These are phyloP conservation scores for Typhlichthys subterraneus DNA, from an alignment of 2,797 vertebrate genomes.

Conservation along the genomic window DNA sequence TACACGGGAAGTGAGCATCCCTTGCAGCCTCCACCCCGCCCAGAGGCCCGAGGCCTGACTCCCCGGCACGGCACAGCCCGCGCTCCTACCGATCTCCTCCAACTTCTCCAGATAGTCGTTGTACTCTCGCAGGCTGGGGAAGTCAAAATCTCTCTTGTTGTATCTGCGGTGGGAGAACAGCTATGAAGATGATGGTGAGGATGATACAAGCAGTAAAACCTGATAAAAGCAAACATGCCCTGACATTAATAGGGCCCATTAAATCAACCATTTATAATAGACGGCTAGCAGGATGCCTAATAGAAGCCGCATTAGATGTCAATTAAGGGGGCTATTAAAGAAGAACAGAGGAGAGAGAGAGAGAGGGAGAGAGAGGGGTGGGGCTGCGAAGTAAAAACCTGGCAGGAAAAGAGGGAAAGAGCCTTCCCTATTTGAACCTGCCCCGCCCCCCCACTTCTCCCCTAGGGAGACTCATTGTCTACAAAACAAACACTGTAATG, in stretches of 20 bases:
- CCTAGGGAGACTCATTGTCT: conserved; percentile 75
- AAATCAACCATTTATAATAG: conserved; percentile 67
- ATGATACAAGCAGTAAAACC: conserved; percentile 47
- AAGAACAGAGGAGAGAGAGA: conserved; percentile 58
- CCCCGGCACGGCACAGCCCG: background rate
- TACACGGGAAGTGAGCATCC: conserved; percentile 14
- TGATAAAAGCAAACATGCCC: conserved; percentile 51
- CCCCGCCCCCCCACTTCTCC: conserved; percentile 21
- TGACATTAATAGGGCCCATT: conserved; percentile 62
- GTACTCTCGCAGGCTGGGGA: conserved; percentile 87
- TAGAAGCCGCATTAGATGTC: conserved; percentile 66
- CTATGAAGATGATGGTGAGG: conserved; percentile 8
- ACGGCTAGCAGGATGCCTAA: conserved; percentile 59
- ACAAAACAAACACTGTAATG: conserved; percentile 82
- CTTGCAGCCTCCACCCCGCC: conserved; percentile 1
- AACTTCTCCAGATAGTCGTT: conserved; percentile 96
- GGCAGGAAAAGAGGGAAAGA: conserved; percentile 66
- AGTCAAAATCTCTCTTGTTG: conserved; percentile 96
- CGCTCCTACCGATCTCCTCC: conserved; percentile 89
- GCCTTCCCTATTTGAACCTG: conserved; percentile 11
- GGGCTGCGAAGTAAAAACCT: conserved; percentile 68
- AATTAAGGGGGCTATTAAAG: conserved; percentile 75
- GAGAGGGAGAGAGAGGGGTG: conserved; percentile 51
- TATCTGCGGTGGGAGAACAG: conserved; percentile 81
- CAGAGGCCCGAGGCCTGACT: conserved; percentile 7